Conservation (phyloP, 2,797 vertebrate species). For the Gymnothorax javanicus region DNA sequence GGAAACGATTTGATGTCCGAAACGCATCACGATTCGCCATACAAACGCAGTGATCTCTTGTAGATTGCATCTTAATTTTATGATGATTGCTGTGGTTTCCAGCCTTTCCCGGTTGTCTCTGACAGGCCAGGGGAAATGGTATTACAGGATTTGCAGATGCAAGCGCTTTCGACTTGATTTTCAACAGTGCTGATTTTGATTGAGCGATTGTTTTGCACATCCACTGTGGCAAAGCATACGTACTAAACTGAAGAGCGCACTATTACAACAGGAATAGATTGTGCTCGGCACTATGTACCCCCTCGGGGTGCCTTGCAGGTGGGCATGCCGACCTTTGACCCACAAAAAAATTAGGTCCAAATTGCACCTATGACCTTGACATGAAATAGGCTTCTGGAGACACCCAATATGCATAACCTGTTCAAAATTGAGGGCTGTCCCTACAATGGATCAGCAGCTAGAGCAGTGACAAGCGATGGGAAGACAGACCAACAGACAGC, state of each 20-base stretch:
- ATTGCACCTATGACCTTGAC: too few species aligned
- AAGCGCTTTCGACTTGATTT: not conserved
- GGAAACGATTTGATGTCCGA: slow-evolving; percentile 48
- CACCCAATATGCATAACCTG: too few species aligned
- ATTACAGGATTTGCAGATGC: not conserved
- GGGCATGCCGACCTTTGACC: too few species aligned
- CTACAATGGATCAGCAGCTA: too few species aligned
- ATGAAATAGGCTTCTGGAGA: too few species aligned
- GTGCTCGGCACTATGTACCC: too few species aligned
- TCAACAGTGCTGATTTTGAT: not conserved
- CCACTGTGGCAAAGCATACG: not conserved
- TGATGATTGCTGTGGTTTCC: slow-evolving; percentile 35
- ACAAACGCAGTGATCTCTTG: slow-evolving; percentile 39
- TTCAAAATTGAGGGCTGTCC: too few species aligned
- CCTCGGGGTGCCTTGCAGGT: too few species aligned
- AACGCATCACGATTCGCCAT: slow-evolving; percentile 46
- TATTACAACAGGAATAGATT: too few species aligned
- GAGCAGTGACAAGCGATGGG: too few species aligned
- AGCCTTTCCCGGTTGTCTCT: not conserved
- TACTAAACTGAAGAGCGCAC: not conserved
- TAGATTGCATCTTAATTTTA: slow-evolving; percentile 46
- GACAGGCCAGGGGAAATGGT: not conserved
- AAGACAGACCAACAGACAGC: too few species aligned
- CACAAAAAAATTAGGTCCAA: too few species aligned
- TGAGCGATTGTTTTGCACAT: not conserved